These are phyloP conservation scores for Mantis religiosa DNA, from an alignment of 2,888 invertebrate species.

Conservation along the genomic window DNA sequence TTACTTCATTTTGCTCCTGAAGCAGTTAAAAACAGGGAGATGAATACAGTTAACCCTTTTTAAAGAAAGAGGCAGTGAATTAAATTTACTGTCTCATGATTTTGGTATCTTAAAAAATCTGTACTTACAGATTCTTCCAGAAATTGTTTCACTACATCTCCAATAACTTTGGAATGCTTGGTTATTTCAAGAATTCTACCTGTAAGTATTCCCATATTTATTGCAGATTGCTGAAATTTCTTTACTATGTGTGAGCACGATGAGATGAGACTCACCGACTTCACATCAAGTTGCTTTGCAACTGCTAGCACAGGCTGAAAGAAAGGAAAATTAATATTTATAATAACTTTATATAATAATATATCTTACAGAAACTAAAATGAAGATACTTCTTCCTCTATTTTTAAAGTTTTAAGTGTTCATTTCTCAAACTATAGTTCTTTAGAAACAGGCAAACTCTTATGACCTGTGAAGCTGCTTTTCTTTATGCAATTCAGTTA, in stretches of 20 bases:
- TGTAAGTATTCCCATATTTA: conserved; percentile 33
- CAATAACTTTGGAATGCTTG: conserved; percentile 34
- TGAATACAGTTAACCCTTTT: neutral
- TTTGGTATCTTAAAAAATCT: neutral
- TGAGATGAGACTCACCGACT: conserved; percentile 36
- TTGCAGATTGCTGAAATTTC: conserved; percentile 34
- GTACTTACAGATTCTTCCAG: conserved; percentile 35
- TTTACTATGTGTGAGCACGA: conserved; percentile 37
- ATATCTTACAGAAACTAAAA: too few relatives aligned
- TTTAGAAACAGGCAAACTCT: too few relatives aligned
- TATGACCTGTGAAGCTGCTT: too few relatives aligned
- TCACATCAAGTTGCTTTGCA: conserved; percentile 35
- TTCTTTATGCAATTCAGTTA: too few relatives aligned
- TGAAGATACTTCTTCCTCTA: too few relatives aligned
- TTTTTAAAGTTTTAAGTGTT: too few relatives aligned
- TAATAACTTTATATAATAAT: too few relatives aligned
- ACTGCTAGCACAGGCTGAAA: conserved; percentile 37
- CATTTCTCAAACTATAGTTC: too few relatives aligned
- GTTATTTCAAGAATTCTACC: conserved; percentile 34
- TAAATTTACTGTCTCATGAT: neutral
- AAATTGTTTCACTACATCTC: conserved; percentile 35
- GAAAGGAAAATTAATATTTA: neutral
- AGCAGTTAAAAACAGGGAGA: neutral
- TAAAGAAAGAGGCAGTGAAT: neutral
- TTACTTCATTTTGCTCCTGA: conserved; percentile 35